phyloP scores from a whole-genome alignment of 1,140 invertebrate species.

The Tachypleus tridentatus region DNA sequence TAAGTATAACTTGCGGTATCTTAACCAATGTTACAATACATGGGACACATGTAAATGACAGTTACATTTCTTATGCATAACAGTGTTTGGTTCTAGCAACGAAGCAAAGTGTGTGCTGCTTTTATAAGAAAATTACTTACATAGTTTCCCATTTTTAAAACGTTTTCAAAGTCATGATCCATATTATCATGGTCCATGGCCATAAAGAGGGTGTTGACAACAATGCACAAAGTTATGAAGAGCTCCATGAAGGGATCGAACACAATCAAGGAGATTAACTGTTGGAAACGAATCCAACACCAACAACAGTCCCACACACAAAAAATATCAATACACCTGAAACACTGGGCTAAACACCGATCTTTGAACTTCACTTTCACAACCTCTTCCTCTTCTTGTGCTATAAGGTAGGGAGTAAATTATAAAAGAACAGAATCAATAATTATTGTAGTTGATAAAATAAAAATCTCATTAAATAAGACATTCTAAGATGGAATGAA shows the following conservation, averaged over 20 bases:
- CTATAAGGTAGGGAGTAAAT: too few species aligned
- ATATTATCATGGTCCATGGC: slow-evolving; percentile 91
- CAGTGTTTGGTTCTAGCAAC: too few species aligned
- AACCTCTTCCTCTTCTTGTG: slow-evolving; percentile 50
- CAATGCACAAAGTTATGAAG: slow-evolving; percentile 95
- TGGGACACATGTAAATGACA: too few species aligned
- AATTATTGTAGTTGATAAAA: too few species aligned
- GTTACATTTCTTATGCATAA: too few species aligned
- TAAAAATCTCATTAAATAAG: too few species aligned
- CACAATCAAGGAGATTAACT: slow-evolving; percentile 73
- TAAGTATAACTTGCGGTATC: too few species aligned
- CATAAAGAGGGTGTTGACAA: slow-evolving; percentile 96
- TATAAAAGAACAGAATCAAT: too few species aligned
- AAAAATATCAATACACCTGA: slow-evolving; percentile 76
- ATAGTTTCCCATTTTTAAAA: slow-evolving; percentile 81
- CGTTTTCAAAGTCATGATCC: slow-evolving; percentile 66
- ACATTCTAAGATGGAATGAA: too few species aligned
- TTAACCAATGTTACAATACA: too few species aligned
- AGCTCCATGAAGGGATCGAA: slow-evolving; percentile 96
- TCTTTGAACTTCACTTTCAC: slow-evolving; percentile 67
- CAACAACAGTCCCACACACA: slow-evolving; percentile 95
- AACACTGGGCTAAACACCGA: slow-evolving; percentile 53
- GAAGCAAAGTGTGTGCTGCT: too few species aligned
- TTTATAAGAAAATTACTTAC: slow-evolving; percentile 45
- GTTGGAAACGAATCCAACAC: slow-evolving; percentile 78